Conservation (phyloP, 1,140 invertebrate genomes). For the Kradibia gibbosae region DNA sequence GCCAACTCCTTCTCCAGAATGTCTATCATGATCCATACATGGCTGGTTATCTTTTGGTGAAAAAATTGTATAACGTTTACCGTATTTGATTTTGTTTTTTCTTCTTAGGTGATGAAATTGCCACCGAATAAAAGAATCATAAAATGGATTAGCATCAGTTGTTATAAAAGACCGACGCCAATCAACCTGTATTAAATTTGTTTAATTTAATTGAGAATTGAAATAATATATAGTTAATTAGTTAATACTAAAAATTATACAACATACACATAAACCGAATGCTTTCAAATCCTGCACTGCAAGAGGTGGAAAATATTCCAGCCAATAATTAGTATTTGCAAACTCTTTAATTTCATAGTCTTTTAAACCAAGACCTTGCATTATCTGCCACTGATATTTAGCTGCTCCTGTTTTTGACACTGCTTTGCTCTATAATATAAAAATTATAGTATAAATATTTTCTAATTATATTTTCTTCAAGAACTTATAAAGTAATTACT, state of each 20-base stretch:
- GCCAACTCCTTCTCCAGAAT: constrained; percentile 96
- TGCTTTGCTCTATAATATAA: constrained; percentile 87
- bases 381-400: constrained; percentile 99
- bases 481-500: not conserved
- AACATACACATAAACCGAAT: constrained; percentile 90
- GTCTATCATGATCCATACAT: constrained; percentile 99
- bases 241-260: constrained; percentile 8
- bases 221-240: constrained; percentile 42
- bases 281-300: constrained; percentile 88
- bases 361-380: constrained; percentile 91
- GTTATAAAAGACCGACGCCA: constrained; percentile 98
- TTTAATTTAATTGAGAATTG: constrained; percentile 33
- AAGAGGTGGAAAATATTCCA: constrained; percentile 95
- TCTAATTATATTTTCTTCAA: too few relatives aligned
- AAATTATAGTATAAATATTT: not conserved
- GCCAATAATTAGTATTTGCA: constrained; percentile 93
- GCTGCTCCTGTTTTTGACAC: constrained; percentile 89
- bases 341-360: constrained; percentile 96
- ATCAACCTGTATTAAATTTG: constrained; percentile 82
- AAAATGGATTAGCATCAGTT: constrained; percentile 98
- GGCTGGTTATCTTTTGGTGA: constrained; percentile 98
- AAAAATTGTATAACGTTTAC: constrained; percentile 97
- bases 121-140: constrained; percentile 98
- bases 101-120: constrained; percentile 93
- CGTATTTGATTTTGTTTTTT: constrained; percentile 93